Evolutionary conservation across 2,797 vertebrate genomes (phyloP).

Genomic region (Sebastes reedi): DNA sequence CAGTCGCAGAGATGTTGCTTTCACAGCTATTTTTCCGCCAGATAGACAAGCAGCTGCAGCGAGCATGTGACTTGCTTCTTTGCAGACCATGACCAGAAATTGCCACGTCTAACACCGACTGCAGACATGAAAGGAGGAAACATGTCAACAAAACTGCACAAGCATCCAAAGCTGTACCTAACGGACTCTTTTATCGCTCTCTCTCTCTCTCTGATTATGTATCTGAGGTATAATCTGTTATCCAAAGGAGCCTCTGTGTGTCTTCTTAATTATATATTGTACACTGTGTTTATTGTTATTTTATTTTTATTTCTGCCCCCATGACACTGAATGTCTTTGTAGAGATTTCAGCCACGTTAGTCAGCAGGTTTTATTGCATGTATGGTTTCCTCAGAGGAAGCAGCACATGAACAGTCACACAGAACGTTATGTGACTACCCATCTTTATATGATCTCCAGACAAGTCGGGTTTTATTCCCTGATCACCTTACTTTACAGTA

Average conservation of each 20-base stretch:
- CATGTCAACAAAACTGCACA: constrained; percentile 44
- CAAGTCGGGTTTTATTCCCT: not conserved
- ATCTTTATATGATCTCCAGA: not conserved
- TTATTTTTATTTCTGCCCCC: not conserved
- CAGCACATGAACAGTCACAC: not conserved
- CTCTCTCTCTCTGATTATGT: not conserved
- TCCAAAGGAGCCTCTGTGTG: not conserved
- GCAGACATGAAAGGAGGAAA: constrained; percentile 60
- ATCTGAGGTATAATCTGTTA: constrained; percentile 12
- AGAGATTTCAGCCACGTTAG: constrained; percentile 16
- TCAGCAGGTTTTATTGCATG: constrained; percentile 54
- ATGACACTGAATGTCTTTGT: not conserved
- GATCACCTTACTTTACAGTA: constrained; percentile 12
- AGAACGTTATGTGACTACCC: not conserved
- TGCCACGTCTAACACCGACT: constrained; percentile 43
- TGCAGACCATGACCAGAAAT: constrained; percentile 62
- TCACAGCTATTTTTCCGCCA: constrained; percentile 55
- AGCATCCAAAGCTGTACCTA: constrained; percentile 24
- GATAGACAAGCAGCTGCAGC: constrained; percentile 63
- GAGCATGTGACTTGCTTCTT: constrained; percentile 67
- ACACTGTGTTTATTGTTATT: constrained; percentile 5
- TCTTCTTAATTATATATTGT: constrained; percentile 14
- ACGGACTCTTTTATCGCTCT: not conserved
- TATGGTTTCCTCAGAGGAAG: constrained; percentile 38
- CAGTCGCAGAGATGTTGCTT: constrained; percentile 26